Conservation (phyloP, 1,140 invertebrate genomes). For the Stegodyphus dumicola region DNA sequence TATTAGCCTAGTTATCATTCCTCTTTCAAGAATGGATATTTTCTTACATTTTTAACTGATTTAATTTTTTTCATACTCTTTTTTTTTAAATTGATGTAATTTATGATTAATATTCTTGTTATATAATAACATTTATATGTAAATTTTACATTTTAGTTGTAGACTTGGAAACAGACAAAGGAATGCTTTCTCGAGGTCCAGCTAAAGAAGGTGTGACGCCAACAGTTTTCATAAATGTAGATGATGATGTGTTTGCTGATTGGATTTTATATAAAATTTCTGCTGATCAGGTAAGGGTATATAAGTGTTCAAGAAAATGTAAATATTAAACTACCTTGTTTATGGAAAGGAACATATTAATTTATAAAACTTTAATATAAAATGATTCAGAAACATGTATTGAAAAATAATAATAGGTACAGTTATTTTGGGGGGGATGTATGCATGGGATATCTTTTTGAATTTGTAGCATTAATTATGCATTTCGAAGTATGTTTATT, state of each 20-base stretch:
- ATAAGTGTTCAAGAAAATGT: not conserved
- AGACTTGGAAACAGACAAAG: slow-evolving; percentile 79
- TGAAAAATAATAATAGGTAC: not conserved
- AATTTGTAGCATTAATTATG: too few relatives aligned
- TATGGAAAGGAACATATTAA: not conserved
- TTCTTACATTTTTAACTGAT: not conserved
- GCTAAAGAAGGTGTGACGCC: slow-evolving; percentile 79
- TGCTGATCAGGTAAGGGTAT: slow-evolving; percentile 37
- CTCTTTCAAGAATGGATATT: not conserved
- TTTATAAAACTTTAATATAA: not conserved
- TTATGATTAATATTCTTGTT: too few relatives aligned
- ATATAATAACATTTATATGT: too few relatives aligned
- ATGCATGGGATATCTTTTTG: too few relatives aligned
- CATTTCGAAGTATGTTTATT: too few relatives aligned
- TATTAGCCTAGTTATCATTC: not conserved
- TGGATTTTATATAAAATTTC: slow-evolving; percentile 36
- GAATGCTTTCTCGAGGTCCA: slow-evolving; percentile 80
- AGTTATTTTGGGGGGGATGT: too few relatives aligned
- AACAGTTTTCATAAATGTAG: slow-evolving; percentile 84
- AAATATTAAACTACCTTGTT: not conserved
- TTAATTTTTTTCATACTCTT: not conserved
- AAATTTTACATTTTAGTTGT: slow-evolving; percentile 74
- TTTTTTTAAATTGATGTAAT: too few relatives aligned
- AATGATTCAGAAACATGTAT: not conserved
- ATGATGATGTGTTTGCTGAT: slow-evolving; percentile 71